A percentile compares a stretch with the other conserved stretches of the same genome.
Evolutionary conservation across 2,888 invertebrate species (phyloP).

Genomic region (Cheilosia variabilis): DNA sequence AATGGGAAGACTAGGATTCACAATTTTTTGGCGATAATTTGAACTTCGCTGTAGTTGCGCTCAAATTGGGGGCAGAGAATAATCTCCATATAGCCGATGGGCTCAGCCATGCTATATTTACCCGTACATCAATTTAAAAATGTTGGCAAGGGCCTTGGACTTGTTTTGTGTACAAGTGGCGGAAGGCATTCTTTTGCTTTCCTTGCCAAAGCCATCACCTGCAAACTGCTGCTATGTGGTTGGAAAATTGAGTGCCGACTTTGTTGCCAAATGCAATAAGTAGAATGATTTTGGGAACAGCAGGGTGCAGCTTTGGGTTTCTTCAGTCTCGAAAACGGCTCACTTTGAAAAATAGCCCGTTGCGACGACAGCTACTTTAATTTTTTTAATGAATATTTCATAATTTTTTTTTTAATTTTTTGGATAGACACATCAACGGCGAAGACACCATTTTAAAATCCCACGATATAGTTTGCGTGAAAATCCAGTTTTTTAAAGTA

Average conservation of each 20-base stretch:
- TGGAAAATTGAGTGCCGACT: background rate
- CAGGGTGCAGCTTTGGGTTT: background rate
- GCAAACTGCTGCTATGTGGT: constrained; percentile 19
- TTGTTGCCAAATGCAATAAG: background rate
- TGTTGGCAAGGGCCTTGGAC: constrained; percentile 39
- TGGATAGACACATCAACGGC: no score
- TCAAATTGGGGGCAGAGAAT: constrained; percentile 50
- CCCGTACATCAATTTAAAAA: constrained; percentile 38
- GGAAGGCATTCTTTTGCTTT: constrained; percentile 25
- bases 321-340: no score
- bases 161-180: constrained; percentile 48
- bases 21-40: constrained; percentile 56
- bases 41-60: constrained; percentile 58
- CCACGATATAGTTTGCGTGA: no score
- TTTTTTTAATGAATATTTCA: no score
- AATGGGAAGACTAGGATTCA: constrained; percentile 23
- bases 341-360: no score
- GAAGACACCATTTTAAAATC: no score
- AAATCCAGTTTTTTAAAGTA: no score
- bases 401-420: no score
- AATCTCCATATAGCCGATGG: constrained; percentile 37
- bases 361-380: no score
- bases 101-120: constrained; percentile 4
- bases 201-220: constrained; percentile 35
- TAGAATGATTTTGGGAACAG: background rate